Evolutionary conservation across 2,888 invertebrate species (phyloP).

Genomic region (Agonopterix alstromeriana): DNA sequence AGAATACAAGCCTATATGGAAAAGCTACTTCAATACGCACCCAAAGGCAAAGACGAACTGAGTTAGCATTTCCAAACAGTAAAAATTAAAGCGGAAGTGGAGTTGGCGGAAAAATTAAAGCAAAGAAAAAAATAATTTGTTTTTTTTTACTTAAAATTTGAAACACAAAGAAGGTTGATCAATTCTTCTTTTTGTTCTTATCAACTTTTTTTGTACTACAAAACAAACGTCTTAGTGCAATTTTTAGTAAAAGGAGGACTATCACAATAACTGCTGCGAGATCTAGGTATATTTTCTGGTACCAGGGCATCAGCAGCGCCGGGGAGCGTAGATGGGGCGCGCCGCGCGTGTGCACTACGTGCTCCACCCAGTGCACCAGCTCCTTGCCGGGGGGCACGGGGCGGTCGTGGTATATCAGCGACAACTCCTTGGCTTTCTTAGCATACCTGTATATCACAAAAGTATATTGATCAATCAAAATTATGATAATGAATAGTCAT

Average conservation of each 20-base stretch:
- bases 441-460: slow-evolving; percentile 23
- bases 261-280: slow-evolving; percentile 1
- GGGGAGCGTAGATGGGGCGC: slow-evolving; percentile 63
- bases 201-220: background rate
- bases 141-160: too few species aligned
- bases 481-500: too few species aligned
- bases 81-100: too few species aligned
- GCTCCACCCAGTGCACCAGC: slow-evolving; percentile 82
- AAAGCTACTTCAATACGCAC: too few species aligned
- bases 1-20: too few species aligned
- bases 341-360: slow-evolving; percentile 76
- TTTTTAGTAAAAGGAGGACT: background rate
- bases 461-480: too few species aligned
- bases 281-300: slow-evolving; percentile 37
- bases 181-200: background rate
- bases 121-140: too few species aligned
- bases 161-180: too few species aligned
- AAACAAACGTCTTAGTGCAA: background rate
- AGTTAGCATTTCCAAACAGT: too few species aligned
- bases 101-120: too few species aligned
- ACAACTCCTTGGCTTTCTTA: slow-evolving; percentile 28
- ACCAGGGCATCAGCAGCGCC: slow-evolving; percentile 30
- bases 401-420: slow-evolving; percentile 46
- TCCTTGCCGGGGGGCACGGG: slow-evolving; percentile 74
- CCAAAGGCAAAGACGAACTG: too few species aligned